Evolutionary conservation across 2,113 vertebrate species (phyloP), one percentile per base, ranked within the genome.

Genomic region (Neomonachus schauinslandi): DNA sequence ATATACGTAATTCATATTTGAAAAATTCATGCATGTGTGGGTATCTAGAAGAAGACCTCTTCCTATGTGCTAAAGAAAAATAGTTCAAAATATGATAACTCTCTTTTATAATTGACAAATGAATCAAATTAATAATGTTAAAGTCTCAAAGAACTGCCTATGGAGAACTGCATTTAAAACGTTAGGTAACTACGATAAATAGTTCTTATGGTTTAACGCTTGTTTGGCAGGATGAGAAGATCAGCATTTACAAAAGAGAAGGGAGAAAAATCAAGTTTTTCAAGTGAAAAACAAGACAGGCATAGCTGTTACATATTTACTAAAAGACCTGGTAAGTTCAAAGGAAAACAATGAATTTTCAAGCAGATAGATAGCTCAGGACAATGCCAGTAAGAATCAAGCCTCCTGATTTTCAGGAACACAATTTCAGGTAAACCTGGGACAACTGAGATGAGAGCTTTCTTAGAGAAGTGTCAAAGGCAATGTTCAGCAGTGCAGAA

Each of bases 401-500:
- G 18, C 46, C 4, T 91, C 10, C 5, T 24, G 19, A 33, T 53
- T 83, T 74, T 39, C 22, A 63, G 24, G 31, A 91, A 63, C 31
- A 84, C 2, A 69, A 53, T 46, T 67, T 63, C 39, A 83, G 69
- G 28, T 5, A 51, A 55, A 59, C 14, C 5, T 26, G 18, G 4
- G 13, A 36, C 12, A n/a, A 8, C 14, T 10, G 74, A 90, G 55
- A 11, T 2, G 7, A 72, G 15, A 21, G 19, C 22, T 81, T 77
- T 39, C 71, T 36, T 13, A 89, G 57, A 84, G 53, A 81, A 28
- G 4, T 39, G 21, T 39, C 9, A 22, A 57, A 51, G 24, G 53
- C n/a, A 53, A 13, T 1, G 0, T 15, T 31, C 1, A 72, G 7
- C 8, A 33, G 5, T 1, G 51, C 11, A 74, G 12, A 36, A 24